These are phyloP conservation scores for Sitobion miscanthi DNA, from an alignment of 1,140 invertebrate species.

Conservation along the genomic window DNA sequence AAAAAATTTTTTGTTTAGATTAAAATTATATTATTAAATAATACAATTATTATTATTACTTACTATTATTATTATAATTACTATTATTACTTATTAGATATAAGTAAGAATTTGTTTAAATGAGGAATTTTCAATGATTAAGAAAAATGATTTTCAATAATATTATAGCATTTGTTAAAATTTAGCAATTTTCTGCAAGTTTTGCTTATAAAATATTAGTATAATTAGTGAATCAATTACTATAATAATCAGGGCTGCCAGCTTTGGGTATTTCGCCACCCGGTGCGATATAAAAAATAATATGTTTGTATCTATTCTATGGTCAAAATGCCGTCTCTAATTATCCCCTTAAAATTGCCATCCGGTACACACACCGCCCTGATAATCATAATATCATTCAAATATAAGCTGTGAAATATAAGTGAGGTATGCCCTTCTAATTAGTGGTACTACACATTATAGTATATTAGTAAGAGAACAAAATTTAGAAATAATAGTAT, in stretches of 20 bases:
- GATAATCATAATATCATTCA: not conserved
- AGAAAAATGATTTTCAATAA: not conserved
- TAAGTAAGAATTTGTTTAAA: not conserved
- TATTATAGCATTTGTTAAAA: not conserved
- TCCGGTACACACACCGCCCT: no score
- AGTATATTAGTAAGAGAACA: not conserved
- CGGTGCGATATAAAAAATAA: no score
- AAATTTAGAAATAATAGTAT: not conserved
- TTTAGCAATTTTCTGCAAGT: not conserved
- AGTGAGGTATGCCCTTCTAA: not conserved
- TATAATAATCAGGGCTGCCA: no score
- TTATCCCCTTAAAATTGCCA: no score
- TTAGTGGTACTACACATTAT: not conserved
- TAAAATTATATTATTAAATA: not conserved
- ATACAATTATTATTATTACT: not conserved
- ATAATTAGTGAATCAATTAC: not conserved
- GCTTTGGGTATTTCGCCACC: no score
- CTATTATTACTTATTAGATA: not conserved
- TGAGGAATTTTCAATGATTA: not conserved
- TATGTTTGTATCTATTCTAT: no score
- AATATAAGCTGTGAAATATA: not conserved
- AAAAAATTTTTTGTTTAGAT: not conserved
- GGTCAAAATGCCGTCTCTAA: no score
- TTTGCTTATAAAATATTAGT: not conserved
- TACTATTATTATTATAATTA: not conserved